phyloP scores from a whole-genome alignment of 2,113 vertebrate genomes.

The Macrotus californicus region DNA sequence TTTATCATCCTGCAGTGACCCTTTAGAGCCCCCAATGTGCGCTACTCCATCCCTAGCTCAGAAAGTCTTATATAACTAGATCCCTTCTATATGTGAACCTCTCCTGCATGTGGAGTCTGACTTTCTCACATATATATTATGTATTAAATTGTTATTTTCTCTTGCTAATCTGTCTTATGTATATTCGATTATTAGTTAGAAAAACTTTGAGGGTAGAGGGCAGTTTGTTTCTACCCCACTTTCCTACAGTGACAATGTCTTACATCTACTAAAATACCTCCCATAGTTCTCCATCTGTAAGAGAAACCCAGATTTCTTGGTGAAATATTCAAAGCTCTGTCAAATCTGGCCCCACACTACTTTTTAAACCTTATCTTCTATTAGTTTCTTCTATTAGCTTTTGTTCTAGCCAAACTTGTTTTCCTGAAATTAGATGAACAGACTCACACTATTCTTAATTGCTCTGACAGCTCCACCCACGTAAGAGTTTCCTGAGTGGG shows the following conservation, averaged over 20 bases:
- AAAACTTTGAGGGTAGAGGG: background rate
- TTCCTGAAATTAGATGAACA: constrained; percentile 31
- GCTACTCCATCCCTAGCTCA: background rate
- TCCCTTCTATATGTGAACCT: background rate
- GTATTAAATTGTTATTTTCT: background rate
- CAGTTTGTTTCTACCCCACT: background rate
- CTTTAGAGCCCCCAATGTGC: too few species aligned
- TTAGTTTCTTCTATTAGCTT: constrained; percentile 6
- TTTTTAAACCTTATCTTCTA: constrained; percentile 20
- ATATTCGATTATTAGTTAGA: too few species aligned
- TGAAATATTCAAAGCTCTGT: background rate
- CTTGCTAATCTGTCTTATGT: too few species aligned
- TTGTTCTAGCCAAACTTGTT: constrained; percentile 50
- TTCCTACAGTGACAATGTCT: background rate
- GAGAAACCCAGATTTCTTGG: background rate
- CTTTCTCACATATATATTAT: background rate
- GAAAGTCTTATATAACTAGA: background rate
- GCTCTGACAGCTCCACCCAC: background rate
- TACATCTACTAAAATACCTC: background rate
- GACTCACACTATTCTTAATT: background rate
- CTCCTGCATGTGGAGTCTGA: background rate
- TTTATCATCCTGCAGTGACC: background rate
- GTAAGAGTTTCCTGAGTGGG: background rate
- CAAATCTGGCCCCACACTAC: background rate
- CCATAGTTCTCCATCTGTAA: background rate